phyloP scores from a whole-genome alignment of 53 echinoderm and acorn worm genomes.

The Actinopyga echinites region DNA sequence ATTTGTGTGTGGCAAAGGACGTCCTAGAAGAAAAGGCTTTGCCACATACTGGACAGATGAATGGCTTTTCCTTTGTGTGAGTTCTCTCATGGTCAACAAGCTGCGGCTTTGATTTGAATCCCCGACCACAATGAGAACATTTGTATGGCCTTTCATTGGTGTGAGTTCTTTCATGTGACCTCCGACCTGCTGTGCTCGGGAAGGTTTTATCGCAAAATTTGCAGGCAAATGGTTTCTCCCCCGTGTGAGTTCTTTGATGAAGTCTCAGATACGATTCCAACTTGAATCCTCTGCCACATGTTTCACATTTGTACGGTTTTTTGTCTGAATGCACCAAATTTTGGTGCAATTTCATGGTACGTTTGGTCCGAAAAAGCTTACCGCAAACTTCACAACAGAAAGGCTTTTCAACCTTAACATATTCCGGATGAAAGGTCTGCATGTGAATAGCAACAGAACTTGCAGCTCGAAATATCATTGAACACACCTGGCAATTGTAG shows the following conservation, averaged over 20 bases:
- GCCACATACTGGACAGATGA: constrained; percentile 63
- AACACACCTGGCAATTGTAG: background rate
- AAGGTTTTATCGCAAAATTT: constrained; percentile 14
- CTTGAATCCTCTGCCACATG: constrained; percentile 12
- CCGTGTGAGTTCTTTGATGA: constrained; percentile 12
- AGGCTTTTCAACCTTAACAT: background rate
- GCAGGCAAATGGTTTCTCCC: constrained; percentile 11
- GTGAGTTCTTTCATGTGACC: constrained; percentile 27
- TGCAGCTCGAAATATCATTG: constrained; percentile 8
- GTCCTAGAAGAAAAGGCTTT: constrained; percentile 66
- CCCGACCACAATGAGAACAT: background rate
- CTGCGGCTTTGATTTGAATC: constrained; percentile 16
- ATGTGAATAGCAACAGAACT: constrained; percentile 30
- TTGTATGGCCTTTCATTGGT: constrained; percentile 26
- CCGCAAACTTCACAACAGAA: constrained; percentile 38
- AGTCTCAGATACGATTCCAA: constrained; percentile 21
- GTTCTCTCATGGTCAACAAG: constrained; percentile 46
- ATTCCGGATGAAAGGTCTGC: constrained; percentile 21
- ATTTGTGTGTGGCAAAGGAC: constrained; percentile 70
- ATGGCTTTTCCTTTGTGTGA: constrained; percentile 67
- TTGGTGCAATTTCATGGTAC: constrained; percentile 22
- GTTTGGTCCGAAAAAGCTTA: constrained; percentile 11
- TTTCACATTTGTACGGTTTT: background rate
- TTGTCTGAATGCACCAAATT: constrained; percentile 24
- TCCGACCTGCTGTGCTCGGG: background rate